Percentiles rank a stretch among this genome's conserved stretches.
Conservation (phyloP, 2,888 invertebrate species). For the Drosophila monieri region DNA sequence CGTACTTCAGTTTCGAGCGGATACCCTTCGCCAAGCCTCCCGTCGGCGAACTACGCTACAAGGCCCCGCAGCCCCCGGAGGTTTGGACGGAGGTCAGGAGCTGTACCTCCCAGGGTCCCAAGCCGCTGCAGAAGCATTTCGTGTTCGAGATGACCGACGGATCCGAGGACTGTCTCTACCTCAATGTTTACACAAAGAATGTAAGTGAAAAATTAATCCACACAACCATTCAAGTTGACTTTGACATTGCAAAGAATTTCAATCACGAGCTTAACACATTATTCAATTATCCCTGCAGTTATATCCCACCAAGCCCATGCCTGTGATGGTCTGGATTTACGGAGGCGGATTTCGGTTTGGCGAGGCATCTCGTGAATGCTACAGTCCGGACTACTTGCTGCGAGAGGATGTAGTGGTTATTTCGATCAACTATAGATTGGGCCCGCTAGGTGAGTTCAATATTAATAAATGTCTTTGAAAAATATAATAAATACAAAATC, state of each 20-base stretch:
- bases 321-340: conserved; percentile 85
- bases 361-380: conserved; percentile 83
- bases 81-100: conserved; percentile 84
- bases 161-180: conserved; percentile 85
- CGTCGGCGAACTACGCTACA: conserved; percentile 80
- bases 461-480: background rate
- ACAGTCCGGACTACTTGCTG: conserved; percentile 85
- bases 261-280: too few relatives aligned
- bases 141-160: conserved; percentile 84
- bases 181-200: conserved; percentile 84
- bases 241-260: background rate
- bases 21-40: conserved; percentile 83
- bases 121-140: conserved; percentile 82
- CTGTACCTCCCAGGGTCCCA: conserved; percentile 82
- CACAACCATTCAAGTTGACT: too few relatives aligned
- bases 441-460: conserved; percentile 81
- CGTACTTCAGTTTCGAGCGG: conserved; percentile 82
- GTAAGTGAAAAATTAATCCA: conserved; percentile 62
- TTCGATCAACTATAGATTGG: conserved; percentile 85
- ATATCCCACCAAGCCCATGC: conserved; percentile 78
- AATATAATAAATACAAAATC: background rate
- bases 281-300: conserved; percentile 56
- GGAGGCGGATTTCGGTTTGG: conserved; percentile 85
- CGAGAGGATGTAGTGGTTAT: conserved; percentile 85
- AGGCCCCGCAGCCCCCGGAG: conserved; percentile 84